These are phyloP conservation scores for Poecilia gillii DNA, from an alignment of 2,797 vertebrate genomes.

Conservation along the genomic window DNA sequence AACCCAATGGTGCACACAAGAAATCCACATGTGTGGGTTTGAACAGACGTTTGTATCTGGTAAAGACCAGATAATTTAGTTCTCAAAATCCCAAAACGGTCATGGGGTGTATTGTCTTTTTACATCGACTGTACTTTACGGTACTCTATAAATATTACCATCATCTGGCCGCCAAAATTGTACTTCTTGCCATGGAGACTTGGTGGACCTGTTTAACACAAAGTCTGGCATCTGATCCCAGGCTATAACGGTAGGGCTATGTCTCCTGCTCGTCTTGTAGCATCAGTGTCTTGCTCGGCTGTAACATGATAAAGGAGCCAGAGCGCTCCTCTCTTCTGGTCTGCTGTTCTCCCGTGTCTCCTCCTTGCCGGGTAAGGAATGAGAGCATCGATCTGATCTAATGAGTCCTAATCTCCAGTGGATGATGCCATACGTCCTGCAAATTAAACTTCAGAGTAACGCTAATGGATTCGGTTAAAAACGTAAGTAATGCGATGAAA, in stretches of 20 bases:
- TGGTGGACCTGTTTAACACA: conserved; percentile 14
- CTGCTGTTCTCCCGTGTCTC: conserved; percentile 29
- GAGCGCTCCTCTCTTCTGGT: conserved; percentile 17
- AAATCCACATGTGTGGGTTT: not conserved
- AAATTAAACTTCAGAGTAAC: conserved; percentile 25
- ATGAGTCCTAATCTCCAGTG: conserved; percentile 59
- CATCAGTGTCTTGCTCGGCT: conserved; percentile 36
- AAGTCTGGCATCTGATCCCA: conserved; percentile 38
- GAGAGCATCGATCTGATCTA: conserved; percentile 59
- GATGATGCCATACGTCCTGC: conserved; percentile 50
- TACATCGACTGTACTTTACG: conserved; percentile 29
- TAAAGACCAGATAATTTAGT: not conserved
- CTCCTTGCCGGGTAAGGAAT: conserved; percentile 25
- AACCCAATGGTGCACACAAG: not conserved
- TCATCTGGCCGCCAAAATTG: conserved; percentile 21
- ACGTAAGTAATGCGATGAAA: conserved; percentile 8
- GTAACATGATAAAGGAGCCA: conserved; percentile 58
- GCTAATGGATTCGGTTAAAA: conserved; percentile 19
- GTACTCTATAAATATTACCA: conserved; percentile 9
- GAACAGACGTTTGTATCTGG: not conserved
- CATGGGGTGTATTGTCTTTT: not conserved
- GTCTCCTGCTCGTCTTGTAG: conserved; percentile 26
- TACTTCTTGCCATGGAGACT: not conserved
- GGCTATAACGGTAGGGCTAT: conserved; percentile 26
- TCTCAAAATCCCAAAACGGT: not conserved